These are phyloP conservation scores for Diachasma alloeum DNA, from an alignment of 1,140 invertebrate species.

Conservation along the genomic window DNA sequence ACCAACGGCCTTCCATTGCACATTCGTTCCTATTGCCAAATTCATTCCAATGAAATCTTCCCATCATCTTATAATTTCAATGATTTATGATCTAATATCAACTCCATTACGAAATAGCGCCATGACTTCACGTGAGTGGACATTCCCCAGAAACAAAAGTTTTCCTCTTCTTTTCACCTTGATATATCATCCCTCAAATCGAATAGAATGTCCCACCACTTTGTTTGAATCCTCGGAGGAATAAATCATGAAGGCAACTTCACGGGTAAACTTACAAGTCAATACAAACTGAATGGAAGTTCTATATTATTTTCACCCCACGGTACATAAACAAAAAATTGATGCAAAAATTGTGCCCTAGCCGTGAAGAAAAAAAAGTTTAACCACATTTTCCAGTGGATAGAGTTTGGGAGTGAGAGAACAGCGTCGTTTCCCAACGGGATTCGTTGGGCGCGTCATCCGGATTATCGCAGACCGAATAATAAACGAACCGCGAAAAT, in stretches of 20 bases:
- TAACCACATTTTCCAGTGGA: conserved; percentile 16
- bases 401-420: conserved; percentile 1
- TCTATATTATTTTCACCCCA: not conserved
- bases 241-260: not conserved
- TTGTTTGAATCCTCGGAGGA: not conserved
- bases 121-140: no score
- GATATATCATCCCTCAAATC: not conserved
- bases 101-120: no score
- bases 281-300: not conserved
- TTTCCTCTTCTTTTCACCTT: not conserved
- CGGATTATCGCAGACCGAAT: conserved; percentile 46
- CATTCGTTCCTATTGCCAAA: no score
- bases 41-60: no score
- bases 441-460: conserved; percentile 15
- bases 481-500: conserved; percentile 60
- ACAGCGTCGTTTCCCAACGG: conserved; percentile 12
- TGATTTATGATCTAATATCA: no score
- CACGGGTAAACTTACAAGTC: not conserved
- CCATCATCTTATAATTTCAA: no score
- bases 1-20: no score
- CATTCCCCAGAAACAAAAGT: not conserved
- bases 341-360: not conserved
- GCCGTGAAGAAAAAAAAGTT: not conserved
- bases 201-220: not conserved
- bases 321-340: not conserved